Percentiles rank a stretch among this genome's conserved stretches.
phyloP scores from a whole-genome alignment of 2,888 invertebrate genomes.

The Ischnura elegans region DNA sequence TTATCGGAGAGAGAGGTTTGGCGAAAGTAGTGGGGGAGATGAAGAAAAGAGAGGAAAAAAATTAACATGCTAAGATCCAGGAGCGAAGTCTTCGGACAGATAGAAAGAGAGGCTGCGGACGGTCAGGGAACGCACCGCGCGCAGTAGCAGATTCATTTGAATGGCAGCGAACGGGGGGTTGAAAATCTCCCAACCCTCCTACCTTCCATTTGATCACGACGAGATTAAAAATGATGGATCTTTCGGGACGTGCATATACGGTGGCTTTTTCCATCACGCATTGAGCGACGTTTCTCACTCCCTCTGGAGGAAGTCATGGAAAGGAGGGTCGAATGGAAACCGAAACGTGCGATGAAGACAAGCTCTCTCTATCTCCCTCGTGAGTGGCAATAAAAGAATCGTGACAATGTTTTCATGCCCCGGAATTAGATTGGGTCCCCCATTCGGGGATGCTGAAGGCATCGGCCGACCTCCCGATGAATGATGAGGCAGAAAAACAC shows the following conservation, averaged over 20 bases:
- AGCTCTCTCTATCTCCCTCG: not conserved
- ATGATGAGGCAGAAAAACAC: constrained; percentile 54
- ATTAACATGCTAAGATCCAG: not conserved
- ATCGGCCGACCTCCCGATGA: not conserved
- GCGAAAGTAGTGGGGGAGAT: not conserved
- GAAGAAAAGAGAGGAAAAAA: not conserved
- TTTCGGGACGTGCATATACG: not conserved
- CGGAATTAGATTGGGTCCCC: constrained; percentile 56
- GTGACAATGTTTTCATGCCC: constrained; percentile 66
- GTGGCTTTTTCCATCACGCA: not conserved
- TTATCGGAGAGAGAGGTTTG: constrained; percentile 52
- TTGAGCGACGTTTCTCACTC: constrained; percentile 37
- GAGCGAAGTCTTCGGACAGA: no score
- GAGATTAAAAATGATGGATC: constrained; percentile 64
- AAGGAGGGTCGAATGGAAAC: not conserved
- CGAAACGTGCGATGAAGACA: constrained; percentile 61
- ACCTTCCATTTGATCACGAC: constrained; percentile 14
- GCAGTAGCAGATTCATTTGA: not conserved
- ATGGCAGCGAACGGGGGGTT: constrained; percentile 18
- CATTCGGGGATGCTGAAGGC: constrained; percentile 29
- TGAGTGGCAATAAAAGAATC: constrained; percentile 64
- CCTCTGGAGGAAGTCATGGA: not conserved
- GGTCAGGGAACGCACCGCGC: constrained; percentile 34
- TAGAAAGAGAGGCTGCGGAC: not conserved
- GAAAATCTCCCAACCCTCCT: not conserved